A percentile compares a stretch with the other conserved stretches of the same genome.
phyloP scores from a whole-genome alignment of 2,113 vertebrate species.

The Xenotilapia longispinis region DNA sequence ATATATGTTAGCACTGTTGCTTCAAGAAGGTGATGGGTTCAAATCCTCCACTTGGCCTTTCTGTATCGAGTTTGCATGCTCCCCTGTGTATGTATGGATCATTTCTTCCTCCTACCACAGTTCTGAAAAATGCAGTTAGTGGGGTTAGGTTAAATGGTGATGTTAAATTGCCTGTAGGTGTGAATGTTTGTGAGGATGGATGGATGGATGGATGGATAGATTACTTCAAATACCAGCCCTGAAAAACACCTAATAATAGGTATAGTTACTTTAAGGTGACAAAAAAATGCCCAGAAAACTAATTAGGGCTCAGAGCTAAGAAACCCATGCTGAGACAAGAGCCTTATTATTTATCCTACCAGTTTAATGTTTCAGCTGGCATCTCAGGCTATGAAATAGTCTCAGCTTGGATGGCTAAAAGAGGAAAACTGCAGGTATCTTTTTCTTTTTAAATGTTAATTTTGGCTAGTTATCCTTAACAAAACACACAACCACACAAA shows the following conservation, averaged over 20 bases:
- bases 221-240: not conserved
- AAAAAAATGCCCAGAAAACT: not conserved
- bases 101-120: not conserved
- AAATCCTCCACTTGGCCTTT: not conserved
- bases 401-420: not conserved
- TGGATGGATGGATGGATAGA: rapidly evolving
- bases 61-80: not conserved
- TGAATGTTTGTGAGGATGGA: not conserved
- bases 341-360: not conserved
- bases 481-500: not conserved
- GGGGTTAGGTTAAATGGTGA: not conserved
- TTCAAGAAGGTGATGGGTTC: not conserved
- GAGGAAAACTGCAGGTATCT: not conserved
- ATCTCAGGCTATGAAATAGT: not conserved
- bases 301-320: not conserved
- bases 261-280: not conserved
- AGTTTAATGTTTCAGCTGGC: not conserved
- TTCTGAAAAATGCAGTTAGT: not conserved
- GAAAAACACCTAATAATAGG: not conserved
- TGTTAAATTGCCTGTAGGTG: not conserved
- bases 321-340: not conserved
- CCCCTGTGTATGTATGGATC: not conserved
- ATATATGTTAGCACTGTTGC: not conserved
- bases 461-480: not conserved
- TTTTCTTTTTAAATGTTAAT: not conserved